Conservation (phyloP, 1,140 invertebrate species). For the Drosophila tropicalis region DNA sequence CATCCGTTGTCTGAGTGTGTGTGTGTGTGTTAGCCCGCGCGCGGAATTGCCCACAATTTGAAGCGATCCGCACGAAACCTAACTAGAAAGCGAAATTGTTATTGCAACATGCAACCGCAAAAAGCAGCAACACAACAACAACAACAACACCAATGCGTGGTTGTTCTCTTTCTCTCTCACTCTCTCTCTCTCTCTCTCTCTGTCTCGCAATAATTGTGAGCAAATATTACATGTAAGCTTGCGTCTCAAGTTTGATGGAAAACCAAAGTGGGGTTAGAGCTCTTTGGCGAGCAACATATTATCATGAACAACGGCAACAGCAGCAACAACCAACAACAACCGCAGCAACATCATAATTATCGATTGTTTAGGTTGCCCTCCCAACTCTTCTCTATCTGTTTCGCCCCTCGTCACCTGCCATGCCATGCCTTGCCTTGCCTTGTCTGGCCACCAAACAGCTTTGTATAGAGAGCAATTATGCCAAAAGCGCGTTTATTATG, state of each 20-base stretch:
- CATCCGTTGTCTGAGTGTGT: slow-evolving; percentile 58
- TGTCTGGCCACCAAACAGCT: slow-evolving; percentile 3
- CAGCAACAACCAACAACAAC: slow-evolving; percentile 30
- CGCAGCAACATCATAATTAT: slow-evolving; percentile 73
- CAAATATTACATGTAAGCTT: slow-evolving; percentile 74
- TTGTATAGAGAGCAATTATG: slow-evolving; percentile 57
- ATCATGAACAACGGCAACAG: slow-evolving; percentile 50
- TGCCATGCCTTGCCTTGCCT: neutral
- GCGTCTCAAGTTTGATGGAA: slow-evolving; percentile 15
- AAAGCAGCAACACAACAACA: slow-evolving; percentile 35
- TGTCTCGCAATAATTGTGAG: slow-evolving; percentile 65
- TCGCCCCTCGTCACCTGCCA: neutral
- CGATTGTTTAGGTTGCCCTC: slow-evolving; percentile 37
- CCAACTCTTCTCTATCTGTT: no score
- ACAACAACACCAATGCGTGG: slow-evolving; percentile 47
- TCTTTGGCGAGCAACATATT: slow-evolving; percentile 45
- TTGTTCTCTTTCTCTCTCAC: slow-evolving; percentile 27
- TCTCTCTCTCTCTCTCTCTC: slow-evolving; percentile 23
- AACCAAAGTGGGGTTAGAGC: slow-evolving; percentile 4
- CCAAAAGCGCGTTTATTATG: slow-evolving; percentile 74
- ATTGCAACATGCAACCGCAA: slow-evolving; percentile 76
- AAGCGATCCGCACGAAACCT: slow-evolving; percentile 46
- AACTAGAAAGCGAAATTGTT: slow-evolving; percentile 69
- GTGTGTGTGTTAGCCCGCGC: slow-evolving; percentile 43
- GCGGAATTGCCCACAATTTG: slow-evolving; percentile 72